Evolutionary conservation across 2,797 vertebrate genomes (phyloP).

Genomic region (Poecilia picta): DNA sequence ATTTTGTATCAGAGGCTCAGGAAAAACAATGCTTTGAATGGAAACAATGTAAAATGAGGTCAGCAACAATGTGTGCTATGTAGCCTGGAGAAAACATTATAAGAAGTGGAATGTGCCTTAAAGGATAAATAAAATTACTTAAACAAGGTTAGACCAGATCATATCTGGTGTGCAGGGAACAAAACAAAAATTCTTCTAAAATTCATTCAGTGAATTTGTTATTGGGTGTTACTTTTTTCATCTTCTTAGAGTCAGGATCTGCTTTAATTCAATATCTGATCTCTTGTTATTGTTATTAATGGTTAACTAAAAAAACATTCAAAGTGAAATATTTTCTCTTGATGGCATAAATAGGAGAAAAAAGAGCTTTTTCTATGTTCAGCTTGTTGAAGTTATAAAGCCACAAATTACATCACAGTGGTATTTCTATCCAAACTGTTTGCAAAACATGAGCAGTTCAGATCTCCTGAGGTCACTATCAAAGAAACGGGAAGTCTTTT

Average conservation of each 20-base stretch:
- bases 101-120: conserved; percentile 33
- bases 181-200: not conserved
- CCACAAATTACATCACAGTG: not conserved
- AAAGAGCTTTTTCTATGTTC: not conserved
- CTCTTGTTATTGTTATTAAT: not conserved
- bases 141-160: not conserved
- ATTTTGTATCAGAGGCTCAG: conserved; percentile 37
- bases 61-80: conserved; percentile 53
- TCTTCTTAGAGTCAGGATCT: not conserved
- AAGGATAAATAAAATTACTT: not conserved
- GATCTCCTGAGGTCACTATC: not conserved
- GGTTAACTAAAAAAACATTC: not conserved
- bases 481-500: not conserved
- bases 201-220: not conserved
- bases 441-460: not conserved
- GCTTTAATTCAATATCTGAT: not conserved
- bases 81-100: conserved; percentile 51
- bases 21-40: conserved; percentile 10
- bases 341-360: not conserved
- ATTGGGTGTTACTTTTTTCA: not conserved
- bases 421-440: not conserved
- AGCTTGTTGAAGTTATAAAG: not conserved
- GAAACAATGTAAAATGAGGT: conserved; percentile 23
- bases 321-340: not conserved
- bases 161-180: conserved; percentile 1